Percentiles rank a stretch among this genome's conserved stretches.
phyloP scores from a whole-genome alignment of 2,113 vertebrate genomes.

The Empidonax traillii region DNA sequence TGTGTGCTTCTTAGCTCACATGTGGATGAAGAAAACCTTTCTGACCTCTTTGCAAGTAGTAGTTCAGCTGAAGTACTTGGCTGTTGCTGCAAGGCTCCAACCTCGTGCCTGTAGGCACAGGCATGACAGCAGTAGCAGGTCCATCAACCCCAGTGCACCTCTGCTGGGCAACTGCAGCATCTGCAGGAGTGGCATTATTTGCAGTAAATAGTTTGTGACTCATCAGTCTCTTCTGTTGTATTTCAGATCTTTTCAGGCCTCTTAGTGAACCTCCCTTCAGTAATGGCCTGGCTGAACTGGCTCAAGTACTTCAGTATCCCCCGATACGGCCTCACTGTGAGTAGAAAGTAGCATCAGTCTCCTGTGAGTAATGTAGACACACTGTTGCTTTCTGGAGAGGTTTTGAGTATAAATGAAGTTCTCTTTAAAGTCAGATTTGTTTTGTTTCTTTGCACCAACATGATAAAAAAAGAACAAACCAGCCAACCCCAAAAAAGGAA shows the following conservation, averaged over 20 bases:
- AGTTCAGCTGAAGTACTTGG: not conserved
- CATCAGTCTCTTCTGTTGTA: not conserved
- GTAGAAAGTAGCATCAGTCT: not conserved
- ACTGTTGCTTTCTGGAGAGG: not conserved
- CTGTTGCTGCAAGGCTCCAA: not conserved
- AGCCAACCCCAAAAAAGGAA: not conserved
- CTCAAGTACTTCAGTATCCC: conserved; percentile 73
- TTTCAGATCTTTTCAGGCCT: conserved; percentile 72
- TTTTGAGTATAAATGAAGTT: not conserved
- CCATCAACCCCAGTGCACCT: not conserved
- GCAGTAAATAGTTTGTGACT: not conserved
- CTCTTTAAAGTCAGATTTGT: not conserved
- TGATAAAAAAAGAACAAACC: not conserved
- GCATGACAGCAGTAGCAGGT: not conserved
- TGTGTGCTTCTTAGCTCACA: not conserved
- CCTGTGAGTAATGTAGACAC: not conserved
- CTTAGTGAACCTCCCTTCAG: conserved; percentile 67
- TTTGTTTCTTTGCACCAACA: not conserved
- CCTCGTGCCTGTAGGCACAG: not conserved
- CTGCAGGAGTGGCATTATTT: not conserved
- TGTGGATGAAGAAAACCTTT: not conserved
- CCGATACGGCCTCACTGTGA: conserved; percentile 66
- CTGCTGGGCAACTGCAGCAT: not conserved
- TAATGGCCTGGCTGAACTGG: conserved; percentile 71
- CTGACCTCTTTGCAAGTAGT: not conserved